These are phyloP conservation scores for Gambusia holbrooki DNA, from an alignment of 2,113 vertebrate genomes.

Conservation along the genomic window DNA sequence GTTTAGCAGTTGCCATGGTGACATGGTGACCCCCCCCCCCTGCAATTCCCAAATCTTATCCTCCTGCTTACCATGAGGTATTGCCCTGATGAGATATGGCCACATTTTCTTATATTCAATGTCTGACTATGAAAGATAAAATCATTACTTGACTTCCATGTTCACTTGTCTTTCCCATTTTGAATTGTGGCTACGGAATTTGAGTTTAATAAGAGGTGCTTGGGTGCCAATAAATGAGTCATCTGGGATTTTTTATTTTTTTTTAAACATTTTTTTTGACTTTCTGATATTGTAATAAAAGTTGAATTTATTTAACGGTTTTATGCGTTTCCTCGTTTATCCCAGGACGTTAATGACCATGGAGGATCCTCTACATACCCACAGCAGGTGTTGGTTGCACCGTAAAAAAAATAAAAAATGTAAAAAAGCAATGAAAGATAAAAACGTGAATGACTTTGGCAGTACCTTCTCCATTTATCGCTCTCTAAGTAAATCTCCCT, in stretches of 20 bases:
- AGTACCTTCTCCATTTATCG: constrained; percentile 12
- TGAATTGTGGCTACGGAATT: neutral
- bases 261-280: neutral
- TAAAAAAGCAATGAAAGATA: constrained; percentile 10
- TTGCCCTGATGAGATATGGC: too few species aligned
- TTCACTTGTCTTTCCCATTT: neutral
- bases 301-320: too few species aligned
- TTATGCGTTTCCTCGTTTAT: neutral
- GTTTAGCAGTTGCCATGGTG: too few species aligned
- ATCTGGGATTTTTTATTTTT: too few species aligned
- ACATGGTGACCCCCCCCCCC: too few species aligned
- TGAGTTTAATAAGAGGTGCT: too few species aligned
- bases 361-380: neutral
- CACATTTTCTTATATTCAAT: too few species aligned
- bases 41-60: too few species aligned
- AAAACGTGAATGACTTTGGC: constrained; percentile 25
- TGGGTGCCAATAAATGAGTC: too few species aligned
- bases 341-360: neutral
- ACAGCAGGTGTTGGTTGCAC: neutral
- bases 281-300: neutral
- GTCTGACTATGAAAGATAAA: neutral
- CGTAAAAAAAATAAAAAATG: neutral
- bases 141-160: neutral
- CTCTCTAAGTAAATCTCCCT: constrained; percentile 26
- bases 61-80: too few species aligned